These are phyloP conservation scores for Nysson spinosus DNA, from an alignment of 2,888 invertebrate species.

Conservation along the genomic window DNA sequence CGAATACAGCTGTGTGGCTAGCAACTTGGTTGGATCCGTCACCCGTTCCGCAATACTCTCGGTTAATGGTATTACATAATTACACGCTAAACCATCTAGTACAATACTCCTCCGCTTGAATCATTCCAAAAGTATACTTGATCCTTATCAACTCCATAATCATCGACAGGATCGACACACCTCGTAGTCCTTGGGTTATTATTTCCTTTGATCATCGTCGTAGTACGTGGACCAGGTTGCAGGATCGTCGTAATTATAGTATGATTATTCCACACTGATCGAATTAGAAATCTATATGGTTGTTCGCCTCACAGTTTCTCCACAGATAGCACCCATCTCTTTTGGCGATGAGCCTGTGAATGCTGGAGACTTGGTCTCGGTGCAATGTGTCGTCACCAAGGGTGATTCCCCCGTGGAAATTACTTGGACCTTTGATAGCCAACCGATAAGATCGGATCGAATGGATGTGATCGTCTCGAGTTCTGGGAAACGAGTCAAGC, in stretches of 20 bases:
- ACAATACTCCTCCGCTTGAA: constrained; percentile 19
- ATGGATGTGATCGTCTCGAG: constrained; percentile 65
- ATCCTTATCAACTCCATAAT: not conserved
- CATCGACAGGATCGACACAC: not conserved
- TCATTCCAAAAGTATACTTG: not conserved
- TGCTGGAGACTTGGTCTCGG: constrained; percentile 87
- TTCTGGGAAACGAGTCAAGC: constrained; percentile 71
- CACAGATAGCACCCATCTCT: constrained; percentile 85
- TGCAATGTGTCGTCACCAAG: constrained; percentile 85
- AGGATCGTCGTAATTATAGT: not conserved
- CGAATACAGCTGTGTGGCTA: constrained; percentile 78
- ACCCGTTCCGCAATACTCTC: constrained; percentile 77
- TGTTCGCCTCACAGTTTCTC: constrained; percentile 79
- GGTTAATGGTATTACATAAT: constrained; percentile 77
- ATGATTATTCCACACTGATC: not conserved
- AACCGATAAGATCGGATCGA: constrained; percentile 63
- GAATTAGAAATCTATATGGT: constrained; percentile 20
- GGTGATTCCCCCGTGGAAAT: constrained; percentile 89
- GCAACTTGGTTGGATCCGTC: constrained; percentile 78
- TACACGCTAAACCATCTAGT: constrained; percentile 33
- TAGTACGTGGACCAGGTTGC: not conserved
- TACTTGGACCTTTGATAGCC: constrained; percentile 83
- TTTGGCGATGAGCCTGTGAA: constrained; percentile 88
- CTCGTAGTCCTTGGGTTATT: constrained; percentile 1
- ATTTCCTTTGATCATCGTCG: not conserved